These are phyloP conservation scores for Drosophila cracens DNA, from an alignment of 2,888 invertebrate genomes.

Conservation along the genomic window DNA sequence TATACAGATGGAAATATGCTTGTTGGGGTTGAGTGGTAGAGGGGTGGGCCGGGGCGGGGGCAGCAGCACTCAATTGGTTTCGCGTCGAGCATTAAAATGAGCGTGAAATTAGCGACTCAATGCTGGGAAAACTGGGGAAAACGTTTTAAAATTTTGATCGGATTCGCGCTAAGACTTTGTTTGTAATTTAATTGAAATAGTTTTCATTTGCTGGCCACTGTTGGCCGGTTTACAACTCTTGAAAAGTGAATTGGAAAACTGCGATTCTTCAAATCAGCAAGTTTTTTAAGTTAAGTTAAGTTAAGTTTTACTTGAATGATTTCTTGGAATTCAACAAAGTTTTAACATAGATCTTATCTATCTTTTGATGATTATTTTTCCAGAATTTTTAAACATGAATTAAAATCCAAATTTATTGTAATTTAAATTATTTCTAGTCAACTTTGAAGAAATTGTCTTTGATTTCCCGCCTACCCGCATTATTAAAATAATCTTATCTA, in stretches of 20 bases:
- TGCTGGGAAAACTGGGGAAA: constrained; percentile 1
- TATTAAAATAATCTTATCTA: background rate
- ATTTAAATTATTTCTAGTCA: background rate
- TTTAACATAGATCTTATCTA: background rate
- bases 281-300: background rate
- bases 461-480: background rate
- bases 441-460: background rate
- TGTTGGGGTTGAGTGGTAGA: background rate
- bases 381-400: background rate
- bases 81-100: constrained; percentile 71
- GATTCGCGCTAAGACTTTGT: constrained; percentile 23
- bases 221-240: background rate
- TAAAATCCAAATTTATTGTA: background rate
- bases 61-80: constrained; percentile 81
- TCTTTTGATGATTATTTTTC: background rate
- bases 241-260: background rate
- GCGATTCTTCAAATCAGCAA: background rate
- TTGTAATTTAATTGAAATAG: constrained; percentile 1
- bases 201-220: background rate
- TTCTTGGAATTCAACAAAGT: background rate
- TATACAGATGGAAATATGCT: constrained; percentile 46
- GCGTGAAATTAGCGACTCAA: constrained; percentile 64
- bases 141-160: constrained; percentile 21
- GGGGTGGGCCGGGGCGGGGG: background rate
- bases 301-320: background rate